These are phyloP conservation scores for Sebastes minor DNA, from an alignment of 2,797 vertebrate species.

Conservation along the genomic window DNA sequence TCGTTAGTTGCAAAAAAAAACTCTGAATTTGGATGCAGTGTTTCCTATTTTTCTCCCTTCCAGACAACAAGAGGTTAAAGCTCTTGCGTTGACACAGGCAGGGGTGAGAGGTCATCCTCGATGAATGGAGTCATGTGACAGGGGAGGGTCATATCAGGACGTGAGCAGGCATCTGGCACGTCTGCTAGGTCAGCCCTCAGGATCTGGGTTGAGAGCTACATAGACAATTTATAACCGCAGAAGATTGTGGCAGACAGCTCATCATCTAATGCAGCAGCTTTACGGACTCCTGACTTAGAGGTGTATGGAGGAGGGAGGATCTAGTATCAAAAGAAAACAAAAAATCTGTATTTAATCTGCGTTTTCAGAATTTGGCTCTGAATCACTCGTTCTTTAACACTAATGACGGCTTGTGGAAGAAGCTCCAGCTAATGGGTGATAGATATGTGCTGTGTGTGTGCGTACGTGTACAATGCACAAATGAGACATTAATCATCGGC, in stretches of 20 bases:
- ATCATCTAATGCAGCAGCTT: constrained; percentile 20
- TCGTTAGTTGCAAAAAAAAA: neutral
- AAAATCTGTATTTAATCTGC: constrained; percentile 4
- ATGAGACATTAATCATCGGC: constrained; percentile 56
- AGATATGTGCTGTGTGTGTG: constrained; percentile 8
- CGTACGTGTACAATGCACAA: constrained; percentile 16
- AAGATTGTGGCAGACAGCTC: constrained; percentile 19
- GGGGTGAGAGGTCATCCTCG: constrained; percentile 64
- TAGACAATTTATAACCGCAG: constrained; percentile 36
- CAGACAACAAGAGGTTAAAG: constrained; percentile 53
- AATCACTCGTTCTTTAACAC: constrained; percentile 35
- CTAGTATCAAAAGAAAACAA: neutral
- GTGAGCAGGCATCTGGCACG: constrained; percentile 61
- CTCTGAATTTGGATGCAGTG: neutral
- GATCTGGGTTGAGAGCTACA: constrained; percentile 59
- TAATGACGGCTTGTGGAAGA: constrained; percentile 37
- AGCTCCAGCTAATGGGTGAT: constrained; percentile 15
- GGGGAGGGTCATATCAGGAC: constrained; percentile 52
- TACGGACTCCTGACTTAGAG: constrained; percentile 14
- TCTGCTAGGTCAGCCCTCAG: constrained; percentile 49
- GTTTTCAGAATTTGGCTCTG: constrained; percentile 12
- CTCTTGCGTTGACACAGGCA: constrained; percentile 45
- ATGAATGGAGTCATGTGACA: constrained; percentile 67
- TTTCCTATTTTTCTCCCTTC: neutral
- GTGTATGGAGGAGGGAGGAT: neutral